Conservation (phyloP, 2,797 vertebrate genomes). For the Trematomus bernacchii region DNA sequence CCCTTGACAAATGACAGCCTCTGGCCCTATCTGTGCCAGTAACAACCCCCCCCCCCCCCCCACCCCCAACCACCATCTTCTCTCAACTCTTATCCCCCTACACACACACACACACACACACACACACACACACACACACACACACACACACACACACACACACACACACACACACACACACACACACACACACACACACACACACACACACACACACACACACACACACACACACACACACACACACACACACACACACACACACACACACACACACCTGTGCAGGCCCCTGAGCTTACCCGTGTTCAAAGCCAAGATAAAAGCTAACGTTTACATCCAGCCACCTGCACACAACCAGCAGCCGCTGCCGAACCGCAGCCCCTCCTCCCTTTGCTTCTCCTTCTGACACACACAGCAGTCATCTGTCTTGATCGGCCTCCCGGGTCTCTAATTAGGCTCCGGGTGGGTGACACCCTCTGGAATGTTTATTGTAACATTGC, state of each 20-base stretch:
- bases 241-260: slow-evolving; percentile 6
- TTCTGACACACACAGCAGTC: slow-evolving; percentile 72
- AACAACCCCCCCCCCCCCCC: slow-evolving; percentile 23
- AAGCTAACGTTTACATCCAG: slow-evolving; percentile 69
- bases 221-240: slow-evolving; percentile 65
- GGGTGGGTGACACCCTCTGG: slow-evolving; percentile 76
- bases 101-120: slow-evolving; percentile 65
- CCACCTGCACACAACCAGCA: slow-evolving; percentile 78
- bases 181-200: slow-evolving; percentile 65
- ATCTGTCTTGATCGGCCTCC: slow-evolving; percentile 72
- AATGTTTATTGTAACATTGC: slow-evolving; percentile 72
- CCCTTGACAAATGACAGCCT: slow-evolving; percentile 72
- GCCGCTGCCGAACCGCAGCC: slow-evolving; percentile 23
- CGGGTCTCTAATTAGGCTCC: slow-evolving; percentile 79
- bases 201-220: slow-evolving; percentile 65
- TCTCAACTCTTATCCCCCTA: slow-evolving; percentile 24
- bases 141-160: slow-evolving; percentile 48
- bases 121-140: slow-evolving; percentile 65
- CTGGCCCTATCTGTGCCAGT: slow-evolving; percentile 55
- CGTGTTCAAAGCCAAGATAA: slow-evolving; percentile 79
- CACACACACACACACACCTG: slow-evolving; percentile 59
- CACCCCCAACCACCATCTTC: slow-evolving; percentile 25
- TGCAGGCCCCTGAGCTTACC: slow-evolving; percentile 65
- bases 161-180: slow-evolving; percentile 13
- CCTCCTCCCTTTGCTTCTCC: slow-evolving; percentile 35